phyloP scores from a whole-genome alignment of 53 echinoderm and acorn worm genomes.

The Paracentrotus lividus region DNA sequence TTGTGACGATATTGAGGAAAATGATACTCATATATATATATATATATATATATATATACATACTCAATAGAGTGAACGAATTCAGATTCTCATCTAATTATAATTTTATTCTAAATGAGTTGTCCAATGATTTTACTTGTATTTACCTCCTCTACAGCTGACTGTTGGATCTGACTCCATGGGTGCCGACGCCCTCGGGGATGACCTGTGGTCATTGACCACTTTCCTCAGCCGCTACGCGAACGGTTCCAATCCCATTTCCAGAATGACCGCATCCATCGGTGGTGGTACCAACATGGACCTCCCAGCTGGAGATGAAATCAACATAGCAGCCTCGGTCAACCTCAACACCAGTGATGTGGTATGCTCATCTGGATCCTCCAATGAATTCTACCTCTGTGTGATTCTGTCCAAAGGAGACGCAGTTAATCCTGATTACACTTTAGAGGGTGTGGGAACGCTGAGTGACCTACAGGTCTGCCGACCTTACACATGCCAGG shows the following conservation, averaged over 20 bases:
- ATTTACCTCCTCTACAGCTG: slow-evolving; percentile 67
- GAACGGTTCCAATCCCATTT: slow-evolving; percentile 66
- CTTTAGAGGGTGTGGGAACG: slow-evolving; percentile 67
- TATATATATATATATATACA: too few species aligned
- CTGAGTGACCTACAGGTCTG: slow-evolving; percentile 69
- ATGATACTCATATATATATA: too few species aligned
- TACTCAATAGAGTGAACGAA: too few species aligned
- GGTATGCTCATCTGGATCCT: slow-evolving; percentile 69
- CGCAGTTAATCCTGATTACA: slow-evolving; percentile 74
- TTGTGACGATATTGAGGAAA: too few species aligned
- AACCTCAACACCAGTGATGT: slow-evolving; percentile 71
- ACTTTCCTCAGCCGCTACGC: slow-evolving; percentile 71
- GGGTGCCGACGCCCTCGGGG: slow-evolving; percentile 75
- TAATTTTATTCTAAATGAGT: too few species aligned
- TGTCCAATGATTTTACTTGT: too few species aligned
- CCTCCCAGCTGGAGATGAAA: slow-evolving; percentile 50
- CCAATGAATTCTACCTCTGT: slow-evolving; percentile 74
- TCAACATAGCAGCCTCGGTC: slow-evolving; percentile 56
- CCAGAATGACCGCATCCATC: slow-evolving; percentile 37
- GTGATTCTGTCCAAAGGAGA: slow-evolving; percentile 75
- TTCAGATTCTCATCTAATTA: too few species aligned
- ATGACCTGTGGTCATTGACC: slow-evolving; percentile 78
- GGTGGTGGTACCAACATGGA: slow-evolving; percentile 46
- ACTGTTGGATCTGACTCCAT: slow-evolving; percentile 54
- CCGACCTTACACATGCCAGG: slow-evolving; percentile 73